Evolutionary conservation across 1,140 invertebrate genomes (phyloP).

Genomic region (Drosophila insularis): DNA sequence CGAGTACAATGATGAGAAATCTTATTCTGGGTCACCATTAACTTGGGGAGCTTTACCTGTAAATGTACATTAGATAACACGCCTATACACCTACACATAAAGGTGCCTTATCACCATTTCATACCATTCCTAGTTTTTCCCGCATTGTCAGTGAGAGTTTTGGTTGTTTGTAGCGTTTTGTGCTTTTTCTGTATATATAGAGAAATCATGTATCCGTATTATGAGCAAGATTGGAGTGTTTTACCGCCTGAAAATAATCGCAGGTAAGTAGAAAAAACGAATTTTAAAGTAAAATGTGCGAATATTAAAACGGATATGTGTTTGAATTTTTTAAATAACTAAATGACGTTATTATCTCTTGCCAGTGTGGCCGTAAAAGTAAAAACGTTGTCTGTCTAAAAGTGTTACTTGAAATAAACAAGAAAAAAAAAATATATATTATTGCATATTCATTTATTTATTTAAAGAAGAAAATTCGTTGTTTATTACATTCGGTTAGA

Average conservation of each 20-base stretch:
- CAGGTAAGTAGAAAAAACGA: constrained; percentile 84
- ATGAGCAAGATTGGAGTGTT: constrained; percentile 91
- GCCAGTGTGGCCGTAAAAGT: neutral
- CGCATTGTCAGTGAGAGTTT: constrained; percentile 43
- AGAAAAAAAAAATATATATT: neutral
- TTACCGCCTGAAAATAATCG: constrained; percentile 91
- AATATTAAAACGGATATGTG: neutral
- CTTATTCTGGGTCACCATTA: constrained; percentile 9
- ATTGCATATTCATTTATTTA: no score
- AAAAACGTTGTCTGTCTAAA: neutral
- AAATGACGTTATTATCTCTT: neutral
- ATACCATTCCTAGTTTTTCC: constrained; percentile 8
- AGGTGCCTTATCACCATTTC: constrained; percentile 68
- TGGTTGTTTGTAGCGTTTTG: constrained; percentile 42
- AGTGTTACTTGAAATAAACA: neutral
- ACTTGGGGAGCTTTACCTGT: constrained; percentile 48
- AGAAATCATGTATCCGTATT: constrained; percentile 86
- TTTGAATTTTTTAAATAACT: neutral
- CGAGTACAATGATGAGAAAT: neutral
- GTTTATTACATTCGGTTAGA: neutral
- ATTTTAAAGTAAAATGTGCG: neutral
- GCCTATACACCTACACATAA: constrained; percentile 38
- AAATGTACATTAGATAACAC: constrained; percentile 77
- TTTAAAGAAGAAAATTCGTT: neutral
- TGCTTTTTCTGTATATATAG: constrained; percentile 22